Evolutionary conservation across 2,797 vertebrate species (phyloP).

Genomic region (Melanotaenia trifasciata): DNA sequence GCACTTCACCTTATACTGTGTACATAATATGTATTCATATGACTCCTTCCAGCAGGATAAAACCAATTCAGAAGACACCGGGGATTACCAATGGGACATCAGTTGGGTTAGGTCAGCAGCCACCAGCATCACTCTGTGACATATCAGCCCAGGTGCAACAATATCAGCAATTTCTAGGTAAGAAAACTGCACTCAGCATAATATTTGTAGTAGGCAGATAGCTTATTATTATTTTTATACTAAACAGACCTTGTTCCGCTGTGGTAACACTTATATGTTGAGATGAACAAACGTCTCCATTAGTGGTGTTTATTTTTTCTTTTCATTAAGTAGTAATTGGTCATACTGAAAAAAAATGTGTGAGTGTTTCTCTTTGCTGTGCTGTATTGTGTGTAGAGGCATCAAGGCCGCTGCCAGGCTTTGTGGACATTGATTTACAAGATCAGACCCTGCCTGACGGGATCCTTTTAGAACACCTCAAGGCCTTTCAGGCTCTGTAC

Average conservation of each 20-base stretch:
- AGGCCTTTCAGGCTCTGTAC: conserved; percentile 90
- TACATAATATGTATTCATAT: not conserved
- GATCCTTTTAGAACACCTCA: conserved; percentile 85
- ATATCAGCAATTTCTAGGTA: conserved; percentile 96
- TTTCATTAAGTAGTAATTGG: not conserved
- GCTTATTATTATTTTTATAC: not conserved
- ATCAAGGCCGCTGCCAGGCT: conserved; percentile 87
- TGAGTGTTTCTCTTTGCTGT: not conserved
- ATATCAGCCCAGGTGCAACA: conserved; percentile 95
- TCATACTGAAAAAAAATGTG: not conserved
- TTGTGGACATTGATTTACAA: conserved; percentile 87
- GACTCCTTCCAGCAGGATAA: conserved; percentile 81
- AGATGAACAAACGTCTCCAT: not conserved
- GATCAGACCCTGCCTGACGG: conserved; percentile 87
- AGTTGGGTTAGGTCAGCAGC: conserved; percentile 84
- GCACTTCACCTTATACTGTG: not conserved
- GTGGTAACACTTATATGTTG: not conserved
- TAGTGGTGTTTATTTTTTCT: too few species aligned
- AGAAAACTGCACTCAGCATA: conserved; percentile 45
- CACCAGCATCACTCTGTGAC: conserved; percentile 83
- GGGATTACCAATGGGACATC: conserved; percentile 89
- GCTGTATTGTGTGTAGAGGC: conserved; percentile 80
- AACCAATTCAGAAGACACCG: conserved; percentile 90
- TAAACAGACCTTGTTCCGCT: not conserved
- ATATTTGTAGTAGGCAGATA: not conserved